Base-by-base conservation (phyloP, 2,797 vertebrate species). In the Sarcoramphus papa region DNA sequence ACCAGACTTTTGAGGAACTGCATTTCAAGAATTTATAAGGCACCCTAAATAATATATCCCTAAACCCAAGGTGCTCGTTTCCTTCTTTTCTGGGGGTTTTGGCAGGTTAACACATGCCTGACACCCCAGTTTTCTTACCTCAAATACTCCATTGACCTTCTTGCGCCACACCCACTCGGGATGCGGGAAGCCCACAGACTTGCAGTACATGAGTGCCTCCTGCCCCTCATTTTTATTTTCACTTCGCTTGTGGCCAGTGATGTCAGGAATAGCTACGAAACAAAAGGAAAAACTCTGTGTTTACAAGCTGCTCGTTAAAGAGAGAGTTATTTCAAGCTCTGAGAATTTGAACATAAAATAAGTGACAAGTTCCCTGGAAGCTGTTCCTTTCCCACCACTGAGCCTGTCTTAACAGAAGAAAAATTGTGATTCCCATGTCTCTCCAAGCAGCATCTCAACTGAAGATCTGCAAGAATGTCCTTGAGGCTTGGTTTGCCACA, bases 191-290 rank as follows among this genome's bases (percentile, higher is more conserved):
- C 99, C 99, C 85, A 99, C 99, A 24, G 99, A 99, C 96, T 98
- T 99, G 98, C 99, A 99, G 98, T 99, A 99, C 97, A 99, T 97
- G 85, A 98, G 97, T 9, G 99, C 99, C 57, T 98, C 99, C 95
- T 99, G 99, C 24, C 99, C 99, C 97, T 99, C 99, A 7, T 99
- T 99, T 91, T 99, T 99, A 96, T 99, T 99, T 97, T 99, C 99
- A 24, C 99, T 99, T 90, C 99, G 97, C 97, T 99, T 99, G 97
- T 99, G 99, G 64, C 99, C 98, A 23, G 98, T 99, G 97, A 99
- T 98, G 76, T 99, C 98, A 75, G 99, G 99, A 97, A 95, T 96
- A 90, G 99, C 99, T 99, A 88, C 11, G 48, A 85, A 47, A 90
- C 41, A 96, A 56, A 43, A 68, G 21, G 45, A n/a, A 47, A 56